Conservation (phyloP, 2,888 invertebrate genomes). For the Entomobrya multifasciata region DNA sequence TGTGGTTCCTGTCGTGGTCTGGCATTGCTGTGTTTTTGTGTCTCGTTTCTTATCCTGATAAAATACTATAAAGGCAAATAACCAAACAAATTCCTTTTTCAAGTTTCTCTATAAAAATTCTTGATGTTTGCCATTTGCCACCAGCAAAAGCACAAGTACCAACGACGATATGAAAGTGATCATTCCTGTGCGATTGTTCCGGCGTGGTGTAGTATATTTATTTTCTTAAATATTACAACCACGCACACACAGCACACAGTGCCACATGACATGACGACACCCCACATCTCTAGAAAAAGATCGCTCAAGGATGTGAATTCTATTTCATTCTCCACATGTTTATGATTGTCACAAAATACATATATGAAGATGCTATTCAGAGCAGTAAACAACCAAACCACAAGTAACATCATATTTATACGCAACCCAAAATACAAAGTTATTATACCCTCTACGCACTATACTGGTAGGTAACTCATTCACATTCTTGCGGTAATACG, state of each 20-base stretch:
- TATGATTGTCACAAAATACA: conserved; percentile 49
- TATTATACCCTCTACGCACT: too few relatives aligned
- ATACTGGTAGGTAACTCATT: too few relatives aligned
- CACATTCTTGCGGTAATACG: not conserved
- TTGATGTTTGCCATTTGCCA: too few relatives aligned
- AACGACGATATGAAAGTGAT: too few relatives aligned
- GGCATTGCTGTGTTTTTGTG: not conserved
- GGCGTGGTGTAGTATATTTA: too few relatives aligned
- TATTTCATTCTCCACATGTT: conserved; percentile 40
- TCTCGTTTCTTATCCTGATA: not conserved
- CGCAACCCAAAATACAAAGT: not conserved
- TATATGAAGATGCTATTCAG: not conserved
- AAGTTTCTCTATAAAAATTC: not conserved
- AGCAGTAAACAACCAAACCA: not conserved
- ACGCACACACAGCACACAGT: too few relatives aligned
- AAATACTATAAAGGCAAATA: not conserved
- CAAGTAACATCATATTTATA: too few relatives aligned
- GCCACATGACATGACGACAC: too few relatives aligned
- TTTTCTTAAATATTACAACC: too few relatives aligned
- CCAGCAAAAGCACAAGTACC: too few relatives aligned
- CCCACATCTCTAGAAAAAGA: not conserved
- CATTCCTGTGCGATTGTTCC: too few relatives aligned
- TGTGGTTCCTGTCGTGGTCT: conserved; percentile 36
- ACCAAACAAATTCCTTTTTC: not conserved
- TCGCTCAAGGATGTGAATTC: not conserved